Evolutionary conservation across 2,113 vertebrate genomes (phyloP).

Genomic region (Lontra canadensis): DNA sequence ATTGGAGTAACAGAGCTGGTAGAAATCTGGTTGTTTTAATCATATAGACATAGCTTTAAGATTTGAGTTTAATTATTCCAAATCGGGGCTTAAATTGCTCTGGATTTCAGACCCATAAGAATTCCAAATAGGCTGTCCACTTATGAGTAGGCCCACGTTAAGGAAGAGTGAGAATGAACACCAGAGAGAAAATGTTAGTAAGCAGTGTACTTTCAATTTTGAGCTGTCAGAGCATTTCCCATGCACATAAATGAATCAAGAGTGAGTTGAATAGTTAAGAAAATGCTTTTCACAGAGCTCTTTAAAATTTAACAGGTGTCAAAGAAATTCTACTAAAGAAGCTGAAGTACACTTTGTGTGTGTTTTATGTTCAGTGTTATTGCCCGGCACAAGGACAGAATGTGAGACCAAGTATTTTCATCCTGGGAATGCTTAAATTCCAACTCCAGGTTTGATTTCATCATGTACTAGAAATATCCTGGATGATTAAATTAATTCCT

Average conservation of each 20-base stretch:
- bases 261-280: conserved; percentile 63
- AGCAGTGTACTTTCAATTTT: conserved; percentile 52
- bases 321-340: conserved; percentile 78
- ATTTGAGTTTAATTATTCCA: conserved; percentile 35
- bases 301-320: conserved; percentile 79
- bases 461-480: conserved; percentile 78
- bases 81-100: conserved; percentile 7
- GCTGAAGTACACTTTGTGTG: conserved; percentile 70
- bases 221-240: conserved; percentile 59
- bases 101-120: not conserved
- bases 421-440: conserved; percentile 78
- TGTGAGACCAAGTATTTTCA: conserved; percentile 75
- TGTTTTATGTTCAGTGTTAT: conserved; percentile 75
- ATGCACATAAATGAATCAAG: conserved; percentile 60
- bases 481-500: conserved; percentile 82
- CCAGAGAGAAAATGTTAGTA: not conserved
- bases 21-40: conserved; percentile 33
- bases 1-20: not conserved
- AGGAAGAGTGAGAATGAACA: not conserved
- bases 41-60: not conserved
- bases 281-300: conserved; percentile 70
- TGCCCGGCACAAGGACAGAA: conserved; percentile 75
- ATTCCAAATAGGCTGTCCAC: conserved; percentile 9
- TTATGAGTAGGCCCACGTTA: not conserved
- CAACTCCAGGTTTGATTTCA: conserved; percentile 78